Base-by-base conservation (phyloP, 2,797 vertebrate genomes). In the Tangara arthus region DNA sequence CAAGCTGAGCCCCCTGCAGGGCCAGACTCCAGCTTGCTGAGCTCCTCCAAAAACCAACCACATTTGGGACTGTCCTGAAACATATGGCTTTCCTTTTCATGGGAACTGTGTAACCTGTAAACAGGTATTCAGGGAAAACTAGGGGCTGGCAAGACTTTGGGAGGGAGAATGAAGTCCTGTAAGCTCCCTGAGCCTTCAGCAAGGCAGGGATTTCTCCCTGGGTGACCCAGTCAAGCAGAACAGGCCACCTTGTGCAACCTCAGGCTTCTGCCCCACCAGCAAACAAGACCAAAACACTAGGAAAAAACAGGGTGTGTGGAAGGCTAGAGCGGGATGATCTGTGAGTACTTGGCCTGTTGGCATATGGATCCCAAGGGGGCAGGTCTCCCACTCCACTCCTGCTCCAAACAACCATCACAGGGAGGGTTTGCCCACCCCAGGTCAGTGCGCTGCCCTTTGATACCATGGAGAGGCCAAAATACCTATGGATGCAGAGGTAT, bases 401-500 rank as follows among this genome's bases (percentile, higher is more conserved):
- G 34, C 34, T 69, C 41, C 3, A 1, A 30, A 12, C 20, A 61
- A 32, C 26, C 21, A 13, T 22, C 56, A 19, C 30, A 55, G 56
- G 14, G 14, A 78, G 56, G 34, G 27, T 26, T 70, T 55, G 26
- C 56, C 22, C 21, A 55, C 47, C 34, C 21, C 30, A 61, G 47
- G 41, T 9, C 56, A 61, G 30, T 34, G 49, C 61, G 30, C 47
- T 41, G 34, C 55, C 0, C 0, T 65, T 42, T 50, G 26, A 6
- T 61, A 24, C 39, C 35, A 2, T 1, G 11, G 55, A 65, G 52
- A 73, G 16, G 26, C 24, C 57, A 84, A 50, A 72, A 20, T 32
- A 5, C 1, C 13, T 3, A 0, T n/a, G 5, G 1, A 32, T 46
- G 57, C 17, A 53, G 53, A 68, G 61, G 8, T 26, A 12, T 17